A percentile compares a stretch with the other conserved stretches of the same genome.
Evolutionary conservation across 2,888 invertebrate species (phyloP).

Genomic region (Drymonia ruficornis): DNA sequence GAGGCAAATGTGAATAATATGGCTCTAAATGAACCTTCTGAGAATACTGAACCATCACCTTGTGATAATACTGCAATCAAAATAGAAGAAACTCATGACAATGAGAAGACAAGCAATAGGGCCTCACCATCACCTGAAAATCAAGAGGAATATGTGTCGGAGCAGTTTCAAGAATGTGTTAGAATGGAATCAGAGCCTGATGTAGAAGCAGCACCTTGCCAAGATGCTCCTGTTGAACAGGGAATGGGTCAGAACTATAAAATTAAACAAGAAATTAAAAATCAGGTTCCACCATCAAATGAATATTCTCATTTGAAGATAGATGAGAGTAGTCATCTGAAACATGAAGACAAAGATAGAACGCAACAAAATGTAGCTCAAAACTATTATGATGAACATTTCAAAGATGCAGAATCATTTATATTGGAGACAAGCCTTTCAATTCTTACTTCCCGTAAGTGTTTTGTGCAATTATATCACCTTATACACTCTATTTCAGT

Average conservation of each 20-base stretch:
- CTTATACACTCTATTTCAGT: neutral
- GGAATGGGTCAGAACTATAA: slow-evolving; percentile 52
- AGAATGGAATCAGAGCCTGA: slow-evolving; percentile 34
- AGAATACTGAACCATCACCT: slow-evolving; percentile 28
- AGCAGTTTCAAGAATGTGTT: slow-evolving; percentile 38
- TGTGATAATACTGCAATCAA: slow-evolving; percentile 37
- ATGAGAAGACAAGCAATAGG: slow-evolving; percentile 36
- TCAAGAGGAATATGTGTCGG: slow-evolving; percentile 58
- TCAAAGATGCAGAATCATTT: slow-evolving; percentile 92
- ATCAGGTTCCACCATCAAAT: slow-evolving; percentile 38
- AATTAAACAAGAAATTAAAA: slow-evolving; percentile 51
- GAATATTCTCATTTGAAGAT: slow-evolving; percentile 41
- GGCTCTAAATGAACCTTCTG: slow-evolving; percentile 47
- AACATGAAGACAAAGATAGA: slow-evolving; percentile 60
- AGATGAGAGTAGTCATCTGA: slow-evolving; percentile 39
- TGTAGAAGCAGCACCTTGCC: slow-evolving; percentile 22
- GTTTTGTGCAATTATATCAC: slow-evolving; percentile 2
- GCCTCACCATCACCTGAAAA: slow-evolving; percentile 34
- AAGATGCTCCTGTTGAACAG: slow-evolving; percentile 36
- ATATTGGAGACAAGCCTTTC: slow-evolving; percentile 87
- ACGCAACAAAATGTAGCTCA: slow-evolving; percentile 57
- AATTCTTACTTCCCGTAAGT: slow-evolving; percentile 74
- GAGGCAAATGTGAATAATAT: slow-evolving; percentile 65
- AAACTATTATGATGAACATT: slow-evolving; percentile 86
- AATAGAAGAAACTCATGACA: slow-evolving; percentile 35